A percentile compares a stretch with the other conserved stretches of the same genome.
These are phyloP conservation scores for Coleophora deauratella DNA, from an alignment of 2,888 invertebrate species.

Conservation along the genomic window DNA sequence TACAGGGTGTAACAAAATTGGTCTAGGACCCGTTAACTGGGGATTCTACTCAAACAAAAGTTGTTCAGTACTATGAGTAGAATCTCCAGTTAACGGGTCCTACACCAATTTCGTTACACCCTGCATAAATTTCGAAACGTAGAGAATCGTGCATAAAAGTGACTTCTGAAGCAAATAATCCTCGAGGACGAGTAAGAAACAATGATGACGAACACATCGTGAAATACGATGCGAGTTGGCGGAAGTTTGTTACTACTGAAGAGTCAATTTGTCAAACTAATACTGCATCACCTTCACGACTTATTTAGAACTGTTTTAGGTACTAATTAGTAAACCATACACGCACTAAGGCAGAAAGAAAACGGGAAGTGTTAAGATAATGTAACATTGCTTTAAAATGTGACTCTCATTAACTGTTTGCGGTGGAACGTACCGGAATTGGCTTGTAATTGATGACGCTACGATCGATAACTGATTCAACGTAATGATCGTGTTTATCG, in stretches of 20 bases:
- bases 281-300: slow-evolving; percentile 23
- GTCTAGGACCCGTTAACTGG: no score
- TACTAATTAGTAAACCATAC: slow-evolving; percentile 20
- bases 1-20: no score
- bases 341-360: slow-evolving; percentile 6
- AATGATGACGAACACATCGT: slow-evolving; percentile 19
- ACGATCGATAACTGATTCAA: slow-evolving; percentile 2
- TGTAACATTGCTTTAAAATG: not conserved
- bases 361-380: slow-evolving; percentile 8
- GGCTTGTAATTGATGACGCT: slow-evolving; percentile 6
- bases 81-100: no score
- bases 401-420: not conserved
- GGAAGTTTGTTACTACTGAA: slow-evolving; percentile 28
- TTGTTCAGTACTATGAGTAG: no score
- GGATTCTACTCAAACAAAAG: no score
- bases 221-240: slow-evolving; percentile 23
- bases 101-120: no score
- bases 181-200: not conserved
- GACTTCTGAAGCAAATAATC: no score
- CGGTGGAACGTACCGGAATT: not conserved
- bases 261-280: slow-evolving; percentile 28
- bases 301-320: slow-evolving; percentile 12
- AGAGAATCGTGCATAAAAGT: no score
- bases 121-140: no score
- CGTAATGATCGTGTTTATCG: slow-evolving; percentile 23